Evolutionary conservation across 2,113 vertebrate species (phyloP).

Genomic region (Phaethon lepturus): DNA sequence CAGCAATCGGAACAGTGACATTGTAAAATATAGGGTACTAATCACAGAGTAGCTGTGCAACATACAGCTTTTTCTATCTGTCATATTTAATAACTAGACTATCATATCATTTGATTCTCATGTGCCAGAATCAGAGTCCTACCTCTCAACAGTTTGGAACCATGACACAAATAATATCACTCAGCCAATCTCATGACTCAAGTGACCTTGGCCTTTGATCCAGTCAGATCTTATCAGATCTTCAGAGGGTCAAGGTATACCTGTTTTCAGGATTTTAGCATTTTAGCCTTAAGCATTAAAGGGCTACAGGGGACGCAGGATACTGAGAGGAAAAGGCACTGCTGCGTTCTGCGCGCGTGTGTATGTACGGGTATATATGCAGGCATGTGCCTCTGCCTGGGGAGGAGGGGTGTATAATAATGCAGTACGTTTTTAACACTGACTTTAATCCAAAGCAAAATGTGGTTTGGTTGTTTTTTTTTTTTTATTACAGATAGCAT

Average conservation of each 20-base stretch:
- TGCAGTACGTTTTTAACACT: not conserved
- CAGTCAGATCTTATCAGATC: slow-evolving; percentile 55
- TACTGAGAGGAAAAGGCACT: not conserved
- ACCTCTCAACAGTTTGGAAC: slow-evolving; percentile 54
- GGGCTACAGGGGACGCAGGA: not conserved
- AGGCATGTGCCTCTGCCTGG: not conserved
- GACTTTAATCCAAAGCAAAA: not conserved
- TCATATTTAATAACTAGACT: slow-evolving; percentile 72
- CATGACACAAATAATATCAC: slow-evolving; percentile 75
- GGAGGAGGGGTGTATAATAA: not conserved
- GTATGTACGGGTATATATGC: accelerated
- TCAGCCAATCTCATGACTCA: slow-evolving; percentile 30
- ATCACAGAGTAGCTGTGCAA: slow-evolving; percentile 67
- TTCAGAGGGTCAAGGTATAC: slow-evolving; percentile 51
- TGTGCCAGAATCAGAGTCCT: slow-evolving; percentile 50
- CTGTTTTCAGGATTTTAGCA: slow-evolving; percentile 37
- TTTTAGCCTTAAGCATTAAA: slow-evolving; percentile 44
- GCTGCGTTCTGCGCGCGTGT: not conserved
- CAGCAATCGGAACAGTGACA: slow-evolving; percentile 43
- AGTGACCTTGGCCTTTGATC: slow-evolving; percentile 65
- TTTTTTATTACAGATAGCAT: not conserved
- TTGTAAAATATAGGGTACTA: slow-evolving; percentile 71
- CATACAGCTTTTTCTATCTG: slow-evolving; percentile 71
- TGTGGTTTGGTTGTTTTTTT: not conserved
- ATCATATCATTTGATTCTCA: slow-evolving; percentile 61